Conservation (phyloP, 2,797 vertebrate genomes). For the Rousettus madagascariensis region DNA sequence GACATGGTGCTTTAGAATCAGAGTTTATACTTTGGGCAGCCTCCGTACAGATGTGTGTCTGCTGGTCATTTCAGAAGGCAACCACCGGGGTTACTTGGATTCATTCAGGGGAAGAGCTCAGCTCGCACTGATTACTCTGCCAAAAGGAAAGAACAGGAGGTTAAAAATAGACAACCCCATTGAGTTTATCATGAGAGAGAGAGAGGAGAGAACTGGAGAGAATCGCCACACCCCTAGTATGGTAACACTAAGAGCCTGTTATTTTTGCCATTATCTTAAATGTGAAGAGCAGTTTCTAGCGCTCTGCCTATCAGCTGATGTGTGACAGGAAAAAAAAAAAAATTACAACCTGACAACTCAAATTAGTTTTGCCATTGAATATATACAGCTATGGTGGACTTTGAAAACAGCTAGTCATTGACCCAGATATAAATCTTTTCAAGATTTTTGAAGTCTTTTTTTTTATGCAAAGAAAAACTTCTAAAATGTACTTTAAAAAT, state of each 20-base stretch:
- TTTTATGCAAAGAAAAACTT: background rate
- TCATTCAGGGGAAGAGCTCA: conserved; percentile 84
- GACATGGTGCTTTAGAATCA: conserved; percentile 82
- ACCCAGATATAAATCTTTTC: conserved; percentile 22
- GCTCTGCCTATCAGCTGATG: conserved; percentile 74
- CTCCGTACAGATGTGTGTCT: background rate
- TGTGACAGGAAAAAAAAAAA: conserved; percentile 61
- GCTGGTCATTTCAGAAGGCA: conserved; percentile 71
- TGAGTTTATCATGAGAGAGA: conserved; percentile 89
- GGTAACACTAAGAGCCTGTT: conserved; percentile 82
- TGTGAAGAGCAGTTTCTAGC: conserved; percentile 61
- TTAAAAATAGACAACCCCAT: conserved; percentile 93
- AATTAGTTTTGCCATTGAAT: conserved; percentile 20
- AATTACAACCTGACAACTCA: conserved; percentile 66
- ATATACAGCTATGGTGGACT: conserved; percentile 9
- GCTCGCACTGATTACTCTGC: conserved; percentile 84
- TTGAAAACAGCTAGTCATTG: conserved; percentile 44
- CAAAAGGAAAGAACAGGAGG: conserved; percentile 87
- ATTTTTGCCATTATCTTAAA: conserved; percentile 83
- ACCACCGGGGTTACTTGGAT: conserved; percentile 64
- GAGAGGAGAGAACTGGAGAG: conserved; percentile 19
- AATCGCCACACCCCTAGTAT: conserved; percentile 90
- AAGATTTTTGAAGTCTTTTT: background rate
- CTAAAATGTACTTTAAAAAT: conserved; percentile 3
- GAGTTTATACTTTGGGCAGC: conserved; percentile 59